Evolutionary conservation across 2,113 vertebrate species (phyloP), one percentile per base, ranked within the genome.

Genomic region (Menidia beryllina): DNA sequence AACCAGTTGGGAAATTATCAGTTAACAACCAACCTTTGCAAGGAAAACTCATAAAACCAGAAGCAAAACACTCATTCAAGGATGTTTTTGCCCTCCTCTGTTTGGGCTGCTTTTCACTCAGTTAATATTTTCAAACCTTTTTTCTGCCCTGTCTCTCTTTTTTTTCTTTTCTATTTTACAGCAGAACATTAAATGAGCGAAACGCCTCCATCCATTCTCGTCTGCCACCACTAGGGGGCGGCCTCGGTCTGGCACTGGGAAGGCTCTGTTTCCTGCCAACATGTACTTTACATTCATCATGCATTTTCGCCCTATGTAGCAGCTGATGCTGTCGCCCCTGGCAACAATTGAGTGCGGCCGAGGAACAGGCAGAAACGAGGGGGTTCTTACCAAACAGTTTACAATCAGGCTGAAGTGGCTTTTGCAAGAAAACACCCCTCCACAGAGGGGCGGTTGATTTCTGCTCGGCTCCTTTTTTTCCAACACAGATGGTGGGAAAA

Each of bases 211-310:
- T 8, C n/a, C n/a, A n/a, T 5, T 36, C 15, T 15, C 0, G 3
- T 9, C 13, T 60, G n/a, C 15, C n/a, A 34, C 75, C 85, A 69
- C 77, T 77, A 75, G 88, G 58, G 65, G 73, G 88, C 51, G 0
- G 2, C 61, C 11, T 82, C 38, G 39, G 0, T 5, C 74, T 21
- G 19, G 0, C 53, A 24, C 15, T 59, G 41, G 56, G 6, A 41
- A 1, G 47, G 21, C 48, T 0, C 1, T 5, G 20, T 55, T 50
- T 4, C 8, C 13, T 61, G 34, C 60, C 58, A 62, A 1, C 38
- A 26, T 17, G 41, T 54, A 8, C 55, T 82, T 66, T 64, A 64
- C 45, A 66, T 69, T 83, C 79, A 77, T 64, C 47, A 17, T 79
- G 71, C 85, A 75, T 75, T 72, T 73, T 64, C 43, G 5, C 50